Conservation (phyloP, 2,888 invertebrate genomes). For the Ctenicera cuprea region DNA sequence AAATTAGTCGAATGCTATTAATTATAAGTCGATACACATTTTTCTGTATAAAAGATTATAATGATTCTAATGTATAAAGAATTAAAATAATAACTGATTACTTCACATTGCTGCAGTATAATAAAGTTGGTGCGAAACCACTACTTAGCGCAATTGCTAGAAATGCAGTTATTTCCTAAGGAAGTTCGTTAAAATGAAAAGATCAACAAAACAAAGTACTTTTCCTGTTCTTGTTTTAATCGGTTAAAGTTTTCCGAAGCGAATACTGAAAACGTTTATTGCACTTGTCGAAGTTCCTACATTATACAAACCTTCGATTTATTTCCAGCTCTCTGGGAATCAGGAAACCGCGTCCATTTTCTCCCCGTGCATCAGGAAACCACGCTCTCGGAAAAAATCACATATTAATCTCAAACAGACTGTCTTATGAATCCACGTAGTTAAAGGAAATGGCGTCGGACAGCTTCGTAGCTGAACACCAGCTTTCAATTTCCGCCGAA, state of each 20-base stretch:
- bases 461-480: slow-evolving; percentile 45
- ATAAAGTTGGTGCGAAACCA: slow-evolving; percentile 1
- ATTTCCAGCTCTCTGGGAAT: background rate
- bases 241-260: slow-evolving; percentile 31
- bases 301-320: slow-evolving; percentile 1
- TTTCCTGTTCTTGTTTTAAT: slow-evolving; percentile 23
- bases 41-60: background rate
- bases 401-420: slow-evolving; percentile 27
- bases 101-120: slow-evolving; percentile 14
- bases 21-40: background rate
- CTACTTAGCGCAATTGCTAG: slow-evolving; percentile 29
- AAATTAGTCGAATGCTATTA: background rate
- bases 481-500: slow-evolving; percentile 55
- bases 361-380: slow-evolving; percentile 10
- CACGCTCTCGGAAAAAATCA: slow-evolving; percentile 29
- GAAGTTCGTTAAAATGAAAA: slow-evolving; percentile 31
- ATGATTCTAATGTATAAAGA: background rate
- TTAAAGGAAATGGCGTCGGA: slow-evolving; percentile 48
- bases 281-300: slow-evolving; percentile 7
- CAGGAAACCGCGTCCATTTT: slow-evolving; percentile 17
- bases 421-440: slow-evolving; percentile 26
- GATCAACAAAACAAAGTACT: slow-evolving; percentile 36
- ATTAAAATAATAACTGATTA: background rate
- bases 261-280: slow-evolving; percentile 29
- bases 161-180: slow-evolving; percentile 26